phyloP scores from a whole-genome alignment of 2,888 invertebrate species.

The Perizoma affinitatum region DNA sequence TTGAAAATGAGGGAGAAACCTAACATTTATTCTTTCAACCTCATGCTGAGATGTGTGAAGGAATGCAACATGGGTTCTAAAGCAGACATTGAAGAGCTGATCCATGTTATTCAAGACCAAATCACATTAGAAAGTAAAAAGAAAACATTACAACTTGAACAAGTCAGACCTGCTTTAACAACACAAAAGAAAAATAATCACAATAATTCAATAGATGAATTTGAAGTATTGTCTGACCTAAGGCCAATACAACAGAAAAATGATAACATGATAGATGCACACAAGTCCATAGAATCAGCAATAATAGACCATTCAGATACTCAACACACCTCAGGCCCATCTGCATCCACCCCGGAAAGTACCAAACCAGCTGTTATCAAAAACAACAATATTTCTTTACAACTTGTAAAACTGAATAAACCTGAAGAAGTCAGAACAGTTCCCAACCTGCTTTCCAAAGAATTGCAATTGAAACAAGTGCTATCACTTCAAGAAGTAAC shows the following conservation, averaged over 20 bases:
- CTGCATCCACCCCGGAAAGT: not conserved
- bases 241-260: conserved; percentile 7
- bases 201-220: not conserved
- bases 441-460: conserved; percentile 87
- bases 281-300: conserved; percentile 3
- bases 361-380: conserved; percentile 27
- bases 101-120: conserved; percentile 61
- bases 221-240: conserved; percentile 9
- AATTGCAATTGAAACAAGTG: conserved; percentile 85
- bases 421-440: conserved; percentile 52
- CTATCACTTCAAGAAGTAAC: conserved; percentile 83
- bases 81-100: conserved; percentile 81
- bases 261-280: conserved; percentile 4
- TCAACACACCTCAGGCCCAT: too few relatives aligned
- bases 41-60: conserved; percentile 90
- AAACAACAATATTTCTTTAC: conserved; percentile 40
- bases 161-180: conserved; percentile 14
- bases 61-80: conserved; percentile 92
- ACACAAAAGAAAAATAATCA: not conserved
- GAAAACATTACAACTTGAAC: conserved; percentile 37
- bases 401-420: conserved; percentile 44
- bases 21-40: conserved; percentile 90
- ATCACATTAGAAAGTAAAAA: conserved; percentile 42
- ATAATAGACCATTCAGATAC: not conserved
- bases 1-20: conserved; percentile 86